Evolutionary conservation across 1,140 invertebrate genomes (phyloP).

Genomic region (Cardiocondyla obscurior): DNA sequence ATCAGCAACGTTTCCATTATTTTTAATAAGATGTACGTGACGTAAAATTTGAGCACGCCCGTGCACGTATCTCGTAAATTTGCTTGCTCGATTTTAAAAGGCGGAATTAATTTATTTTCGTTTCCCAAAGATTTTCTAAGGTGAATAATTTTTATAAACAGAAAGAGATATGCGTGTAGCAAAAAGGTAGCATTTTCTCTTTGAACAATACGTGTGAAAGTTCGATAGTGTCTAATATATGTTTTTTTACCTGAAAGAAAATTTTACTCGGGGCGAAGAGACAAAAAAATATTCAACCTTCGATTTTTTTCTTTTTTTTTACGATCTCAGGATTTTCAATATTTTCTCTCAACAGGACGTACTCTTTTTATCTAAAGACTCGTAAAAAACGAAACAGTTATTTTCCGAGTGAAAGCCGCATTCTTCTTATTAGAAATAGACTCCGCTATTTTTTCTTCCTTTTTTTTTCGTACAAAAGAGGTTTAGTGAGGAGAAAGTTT

Average conservation of each 20-base stretch:
- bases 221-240: background rate
- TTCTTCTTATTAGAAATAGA: constrained; percentile 18
- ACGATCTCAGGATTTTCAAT: constrained; percentile 59
- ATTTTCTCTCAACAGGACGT: constrained; percentile 5
- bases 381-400: constrained; percentile 63
- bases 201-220: background rate
- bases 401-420: constrained; percentile 76
- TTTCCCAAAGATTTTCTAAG: background rate
- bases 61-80: background rate
- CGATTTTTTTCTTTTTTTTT: no score
- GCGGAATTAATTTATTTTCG: background rate
- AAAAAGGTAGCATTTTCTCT: background rate
- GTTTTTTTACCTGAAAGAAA: background rate
- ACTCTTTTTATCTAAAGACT: constrained; percentile 51
- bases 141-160: constrained; percentile 4
- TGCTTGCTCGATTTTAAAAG: background rate
- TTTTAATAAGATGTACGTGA: background rate
- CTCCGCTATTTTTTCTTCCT: constrained; percentile 61
- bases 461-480: constrained; percentile 15
- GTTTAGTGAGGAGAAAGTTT: constrained; percentile 66
- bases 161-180: background rate
- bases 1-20: constrained; percentile 13
- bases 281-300: constrained; percentile 62
- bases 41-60: background rate
- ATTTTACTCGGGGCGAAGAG: background rate